These are phyloP conservation scores for Dermochelys coriacea DNA, from an alignment of 2,797 vertebrate species.

Conservation along the genomic window DNA sequence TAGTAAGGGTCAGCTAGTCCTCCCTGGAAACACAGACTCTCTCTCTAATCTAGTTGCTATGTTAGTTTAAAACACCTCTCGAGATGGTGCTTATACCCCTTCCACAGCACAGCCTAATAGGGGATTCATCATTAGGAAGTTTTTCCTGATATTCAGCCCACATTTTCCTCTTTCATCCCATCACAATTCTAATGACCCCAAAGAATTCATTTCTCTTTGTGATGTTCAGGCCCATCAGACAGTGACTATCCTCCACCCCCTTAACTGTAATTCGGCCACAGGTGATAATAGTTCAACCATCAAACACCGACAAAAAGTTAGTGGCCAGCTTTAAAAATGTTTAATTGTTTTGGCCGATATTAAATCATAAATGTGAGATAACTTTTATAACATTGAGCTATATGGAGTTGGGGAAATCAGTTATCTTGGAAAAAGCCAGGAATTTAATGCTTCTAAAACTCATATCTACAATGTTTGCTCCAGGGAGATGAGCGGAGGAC, in stretches of 20 bases:
- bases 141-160: neutral
- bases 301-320: neutral
- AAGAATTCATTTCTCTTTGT: neutral
- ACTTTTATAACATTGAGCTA: too few species aligned
- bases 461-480: neutral
- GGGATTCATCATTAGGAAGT: neutral
- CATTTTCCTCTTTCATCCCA: neutral
- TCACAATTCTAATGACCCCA: neutral
- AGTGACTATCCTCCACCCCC: neutral
- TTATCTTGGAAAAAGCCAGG: neutral
- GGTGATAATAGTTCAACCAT: neutral
- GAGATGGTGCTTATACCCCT: neutral
- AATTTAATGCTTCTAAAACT: constrained; percentile 6
- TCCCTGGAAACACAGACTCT: neutral
- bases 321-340: neutral
- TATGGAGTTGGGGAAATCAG: too few species aligned
- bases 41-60: neutral
- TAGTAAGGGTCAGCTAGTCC: neutral
- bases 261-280: neutral
- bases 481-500: constrained; percentile 25
- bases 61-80: neutral
- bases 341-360: neutral
- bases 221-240: neutral
- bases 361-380: neutral
- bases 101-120: neutral